A percentile compares a stretch with the other conserved stretches of the same genome.
phyloP scores from a whole-genome alignment of 2,113 vertebrate species.

The Himantopus leucocephalus region DNA sequence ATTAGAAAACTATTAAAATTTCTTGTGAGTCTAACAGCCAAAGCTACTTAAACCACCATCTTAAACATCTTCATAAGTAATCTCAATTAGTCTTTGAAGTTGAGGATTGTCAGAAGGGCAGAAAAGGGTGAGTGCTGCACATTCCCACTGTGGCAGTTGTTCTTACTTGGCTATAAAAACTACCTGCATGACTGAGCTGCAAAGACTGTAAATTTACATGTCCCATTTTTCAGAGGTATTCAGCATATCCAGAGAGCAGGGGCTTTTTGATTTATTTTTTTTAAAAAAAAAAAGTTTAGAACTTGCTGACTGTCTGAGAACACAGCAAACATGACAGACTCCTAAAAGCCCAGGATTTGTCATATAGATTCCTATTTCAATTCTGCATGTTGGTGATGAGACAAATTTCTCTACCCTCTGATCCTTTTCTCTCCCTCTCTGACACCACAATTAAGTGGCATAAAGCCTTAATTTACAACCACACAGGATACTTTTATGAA shows the following conservation, averaged over 20 bases:
- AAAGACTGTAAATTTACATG: neutral
- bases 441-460: neutral
- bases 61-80: conserved; percentile 10
- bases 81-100: neutral
- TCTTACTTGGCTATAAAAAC: neutral
- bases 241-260: neutral
- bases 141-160: neutral
- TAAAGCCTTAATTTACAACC: neutral
- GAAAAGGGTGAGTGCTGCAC: neutral
- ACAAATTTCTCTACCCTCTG: neutral
- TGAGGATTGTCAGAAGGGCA: neutral
- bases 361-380: neutral
- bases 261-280: neutral
- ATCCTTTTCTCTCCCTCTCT: neutral
- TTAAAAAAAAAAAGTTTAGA: neutral
- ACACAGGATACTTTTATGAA: neutral
- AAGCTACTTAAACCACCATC: neutral
- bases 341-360: neutral
- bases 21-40: neutral
- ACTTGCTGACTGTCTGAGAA: neutral
- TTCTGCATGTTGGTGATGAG: neutral
- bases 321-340: neutral
- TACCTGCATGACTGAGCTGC: neutral
- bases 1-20: neutral
- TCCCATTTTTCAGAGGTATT: neutral